phyloP scores from a whole-genome alignment of 2,888 invertebrate genomes.

The Agrotis clavis region DNA sequence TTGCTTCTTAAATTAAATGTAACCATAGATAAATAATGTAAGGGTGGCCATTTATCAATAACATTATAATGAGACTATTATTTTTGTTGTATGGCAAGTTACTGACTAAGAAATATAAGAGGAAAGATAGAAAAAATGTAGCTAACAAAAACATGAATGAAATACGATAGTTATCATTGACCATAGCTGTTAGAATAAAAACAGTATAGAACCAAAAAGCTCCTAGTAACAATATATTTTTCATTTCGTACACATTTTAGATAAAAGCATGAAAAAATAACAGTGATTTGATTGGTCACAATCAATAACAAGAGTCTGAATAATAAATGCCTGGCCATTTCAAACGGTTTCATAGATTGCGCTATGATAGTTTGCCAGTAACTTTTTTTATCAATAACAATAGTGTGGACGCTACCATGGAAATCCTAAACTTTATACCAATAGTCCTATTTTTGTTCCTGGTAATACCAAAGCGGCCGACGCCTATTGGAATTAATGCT shows the following conservation, averaged over 20 bases:
- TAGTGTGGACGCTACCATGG: not conserved
- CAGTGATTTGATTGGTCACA: constrained; percentile 33
- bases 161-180: not conserved
- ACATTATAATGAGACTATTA: constrained; percentile 16
- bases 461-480: constrained; percentile 22
- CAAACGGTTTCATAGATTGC: constrained; percentile 22
- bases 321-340: constrained; percentile 11
- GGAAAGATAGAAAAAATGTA: not conserved
- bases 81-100: not conserved
- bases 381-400: constrained; percentile 37
- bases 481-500: constrained; percentile 16
- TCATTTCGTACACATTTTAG: not conserved
- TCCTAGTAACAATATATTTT: not conserved
- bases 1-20: constrained; percentile 83
- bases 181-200: not conserved
- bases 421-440: constrained; percentile 22
- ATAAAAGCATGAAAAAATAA: constrained; percentile 19
- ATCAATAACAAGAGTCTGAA: constrained; percentile 34
- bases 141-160: not conserved
- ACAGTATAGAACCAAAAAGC: not conserved
- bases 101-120: not conserved
- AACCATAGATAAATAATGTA: constrained; percentile 74
- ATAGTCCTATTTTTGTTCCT: constrained; percentile 15
- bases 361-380: constrained; percentile 8
- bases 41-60: constrained; percentile 39